These are phyloP conservation scores for Lampris megalopsis DNA, from an alignment of 2,113 vertebrate genomes.

Conservation along the genomic window DNA sequence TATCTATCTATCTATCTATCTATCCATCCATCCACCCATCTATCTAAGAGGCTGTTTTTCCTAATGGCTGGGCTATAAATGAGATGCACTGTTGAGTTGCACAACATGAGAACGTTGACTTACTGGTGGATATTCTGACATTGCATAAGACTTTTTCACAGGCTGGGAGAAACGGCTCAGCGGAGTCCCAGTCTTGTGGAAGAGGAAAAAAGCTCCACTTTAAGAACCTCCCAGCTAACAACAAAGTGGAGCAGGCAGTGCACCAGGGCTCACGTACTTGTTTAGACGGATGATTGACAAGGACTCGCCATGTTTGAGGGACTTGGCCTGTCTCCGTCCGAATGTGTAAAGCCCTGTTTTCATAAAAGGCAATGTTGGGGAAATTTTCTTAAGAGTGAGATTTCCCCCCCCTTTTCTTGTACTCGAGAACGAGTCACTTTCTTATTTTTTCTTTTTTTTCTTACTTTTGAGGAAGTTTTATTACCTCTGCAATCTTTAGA, in stretches of 20 bases:
- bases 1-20: no score
- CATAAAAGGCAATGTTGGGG: no score
- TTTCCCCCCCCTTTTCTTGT: no score
- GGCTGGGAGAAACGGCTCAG: neutral
- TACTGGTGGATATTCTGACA: neutral
- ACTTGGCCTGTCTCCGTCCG: conserved; percentile 13
- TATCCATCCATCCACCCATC: no score
- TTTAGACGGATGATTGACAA: no score
- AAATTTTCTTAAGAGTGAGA: no score
- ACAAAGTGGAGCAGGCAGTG: neutral
- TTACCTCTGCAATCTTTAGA: conserved; percentile 12
- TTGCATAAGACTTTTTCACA: neutral
- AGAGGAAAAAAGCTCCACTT: neutral
- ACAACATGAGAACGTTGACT: neutral
- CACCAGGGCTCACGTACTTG: neutral
- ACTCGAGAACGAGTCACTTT: neutral
- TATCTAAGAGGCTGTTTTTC: no score
- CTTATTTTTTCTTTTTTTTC: conserved; percentile 3
- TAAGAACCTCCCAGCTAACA: neutral
- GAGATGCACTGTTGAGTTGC: neutral
- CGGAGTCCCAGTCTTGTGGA: neutral
- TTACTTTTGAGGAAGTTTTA: conserved; percentile 7
- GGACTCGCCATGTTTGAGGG: neutral
- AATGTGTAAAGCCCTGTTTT: no score
- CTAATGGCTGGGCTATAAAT: no score